Conservation (phyloP, 2,888 invertebrate species). For the Panorpa germanica region DNA sequence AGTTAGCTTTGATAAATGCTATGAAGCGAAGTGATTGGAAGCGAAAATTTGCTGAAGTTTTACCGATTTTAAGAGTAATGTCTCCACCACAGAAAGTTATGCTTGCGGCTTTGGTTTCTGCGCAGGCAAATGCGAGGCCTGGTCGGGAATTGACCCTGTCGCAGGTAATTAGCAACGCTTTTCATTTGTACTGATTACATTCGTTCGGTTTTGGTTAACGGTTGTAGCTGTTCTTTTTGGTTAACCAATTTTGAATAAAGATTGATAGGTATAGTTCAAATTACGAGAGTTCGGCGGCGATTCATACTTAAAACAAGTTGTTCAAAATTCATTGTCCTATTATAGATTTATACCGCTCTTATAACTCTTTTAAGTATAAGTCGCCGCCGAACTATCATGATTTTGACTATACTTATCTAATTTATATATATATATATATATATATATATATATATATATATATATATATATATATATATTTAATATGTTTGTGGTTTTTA, state of each 20-base stretch:
- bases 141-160: conserved; percentile 29
- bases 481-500: neutral
- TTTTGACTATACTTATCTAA: too few species aligned
- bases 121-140: conserved; percentile 34
- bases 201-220: too few species aligned
- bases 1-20: conserved; percentile 33
- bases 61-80: conserved; percentile 43
- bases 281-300: too few species aligned
- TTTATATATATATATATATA: neutral
- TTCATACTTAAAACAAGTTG: too few species aligned
- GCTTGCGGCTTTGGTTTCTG: conserved; percentile 39
- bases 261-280: too few species aligned
- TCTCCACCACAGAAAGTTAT: conserved; percentile 39
- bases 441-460: neutral
- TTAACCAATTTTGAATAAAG: too few species aligned
- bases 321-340: too few species aligned
- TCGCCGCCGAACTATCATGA: too few species aligned
- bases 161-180: conserved; percentile 25
- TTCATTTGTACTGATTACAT: conserved; percentile 6
- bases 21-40: conserved; percentile 35
- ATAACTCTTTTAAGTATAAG: too few species aligned
- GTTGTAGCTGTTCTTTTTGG: too few species aligned
- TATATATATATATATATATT: neutral
- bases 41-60: conserved; percentile 37
- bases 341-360: too few species aligned